Evolutionary conservation across 2,113 vertebrate genomes (phyloP).

Genomic region (Perca fluviatilis): DNA sequence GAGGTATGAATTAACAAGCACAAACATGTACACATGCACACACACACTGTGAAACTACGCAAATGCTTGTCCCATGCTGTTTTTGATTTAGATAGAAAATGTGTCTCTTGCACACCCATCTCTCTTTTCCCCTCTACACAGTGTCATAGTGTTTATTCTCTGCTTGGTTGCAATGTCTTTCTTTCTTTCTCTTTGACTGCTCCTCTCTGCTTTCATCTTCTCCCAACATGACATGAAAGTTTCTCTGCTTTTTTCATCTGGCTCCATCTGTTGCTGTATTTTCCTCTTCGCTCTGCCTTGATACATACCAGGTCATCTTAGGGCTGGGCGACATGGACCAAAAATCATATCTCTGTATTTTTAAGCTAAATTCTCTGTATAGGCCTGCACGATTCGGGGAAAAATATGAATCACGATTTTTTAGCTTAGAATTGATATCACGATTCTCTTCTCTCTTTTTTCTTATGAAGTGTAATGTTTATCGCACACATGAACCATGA

Average conservation of each 20-base stretch:
- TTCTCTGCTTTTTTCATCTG: not conserved
- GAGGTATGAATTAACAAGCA: slow-evolving; percentile 15
- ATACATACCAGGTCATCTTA: not conserved
- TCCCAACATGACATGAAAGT: slow-evolving; percentile 25
- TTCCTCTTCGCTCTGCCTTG: not conserved
- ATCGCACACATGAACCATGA: too few species aligned
- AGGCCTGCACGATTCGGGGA: too few species aligned
- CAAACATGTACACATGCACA: not conserved
- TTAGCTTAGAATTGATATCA: too few species aligned
- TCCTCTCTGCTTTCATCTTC: slow-evolving; percentile 30
- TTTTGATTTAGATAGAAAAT: not conserved
- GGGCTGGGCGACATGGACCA: too few species aligned
- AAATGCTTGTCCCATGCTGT: slow-evolving; percentile 27
- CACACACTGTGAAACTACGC: slow-evolving; percentile 31
- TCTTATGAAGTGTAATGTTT: too few species aligned
- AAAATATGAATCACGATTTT: too few species aligned
- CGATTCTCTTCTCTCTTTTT: too few species aligned
- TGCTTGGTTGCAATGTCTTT: slow-evolving; percentile 3
- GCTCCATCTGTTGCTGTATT: slow-evolving; percentile 41
- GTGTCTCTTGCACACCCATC: not conserved
- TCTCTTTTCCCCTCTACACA: not conserved
- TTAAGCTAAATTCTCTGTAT: too few species aligned
- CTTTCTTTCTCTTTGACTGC: slow-evolving; percentile 7
- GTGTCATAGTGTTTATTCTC: slow-evolving; percentile 2
- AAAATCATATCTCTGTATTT: too few species aligned